Conservation (phyloP, 2,888 invertebrate genomes). For the Sipunculus nudus region DNA sequence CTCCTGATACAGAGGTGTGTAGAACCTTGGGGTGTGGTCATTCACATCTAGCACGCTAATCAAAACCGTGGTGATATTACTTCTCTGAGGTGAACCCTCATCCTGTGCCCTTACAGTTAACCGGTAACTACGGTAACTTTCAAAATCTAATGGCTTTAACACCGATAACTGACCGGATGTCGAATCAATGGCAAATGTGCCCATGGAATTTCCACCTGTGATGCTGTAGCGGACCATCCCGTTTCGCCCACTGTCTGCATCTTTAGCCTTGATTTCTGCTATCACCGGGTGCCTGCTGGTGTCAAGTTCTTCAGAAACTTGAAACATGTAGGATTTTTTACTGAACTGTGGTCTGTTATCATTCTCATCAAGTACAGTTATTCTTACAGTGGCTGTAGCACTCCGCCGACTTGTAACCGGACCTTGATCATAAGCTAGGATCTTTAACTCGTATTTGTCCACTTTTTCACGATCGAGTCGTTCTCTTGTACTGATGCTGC, state of each 20-base stretch:
- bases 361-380: constrained; percentile 94
- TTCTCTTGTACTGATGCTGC: constrained; percentile 84
- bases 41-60: constrained; percentile 93
- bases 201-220: constrained; percentile 93
- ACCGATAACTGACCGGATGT: constrained; percentile 85
- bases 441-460: constrained; percentile 83
- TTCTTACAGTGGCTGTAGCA: constrained; percentile 88
- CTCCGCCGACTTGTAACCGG: constrained; percentile 78
- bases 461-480: constrained; percentile 87
- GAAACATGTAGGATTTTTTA: constrained; percentile 84
- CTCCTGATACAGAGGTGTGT: constrained; percentile 90
- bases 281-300: constrained; percentile 85
- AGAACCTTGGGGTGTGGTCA: constrained; percentile 85
- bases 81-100: constrained; percentile 90
- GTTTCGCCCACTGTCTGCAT: constrained; percentile 92
- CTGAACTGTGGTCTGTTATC: constrained; percentile 93
- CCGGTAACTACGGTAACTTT: constrained; percentile 76
- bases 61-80: constrained; percentile 93
- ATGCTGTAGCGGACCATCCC: constrained; percentile 93
- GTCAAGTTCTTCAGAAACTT: constrained; percentile 85
- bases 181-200: constrained; percentile 93
- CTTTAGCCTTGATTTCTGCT: constrained; percentile 84
- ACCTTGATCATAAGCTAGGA: constrained; percentile 83
- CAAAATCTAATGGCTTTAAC: constrained; percentile 89
- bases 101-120: constrained; percentile 90